A percentile compares a stretch with the other conserved stretches of the same genome.
These are phyloP conservation scores for Leucophora obtusa DNA, from an alignment of 2,888 invertebrate species.

Conservation along the genomic window DNA sequence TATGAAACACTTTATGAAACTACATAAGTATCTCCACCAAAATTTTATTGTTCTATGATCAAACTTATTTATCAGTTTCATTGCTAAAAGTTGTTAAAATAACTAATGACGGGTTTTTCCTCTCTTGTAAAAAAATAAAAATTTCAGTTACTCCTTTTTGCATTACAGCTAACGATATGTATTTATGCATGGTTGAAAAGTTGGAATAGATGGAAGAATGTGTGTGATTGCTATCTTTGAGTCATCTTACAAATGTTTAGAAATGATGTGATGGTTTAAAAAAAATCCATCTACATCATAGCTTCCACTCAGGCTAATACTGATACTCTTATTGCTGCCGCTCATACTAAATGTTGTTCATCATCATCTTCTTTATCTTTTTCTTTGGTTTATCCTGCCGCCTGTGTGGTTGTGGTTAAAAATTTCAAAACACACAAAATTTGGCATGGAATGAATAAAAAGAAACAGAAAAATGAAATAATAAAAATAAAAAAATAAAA, in stretches of 20 bases:
- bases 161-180: too few species aligned
- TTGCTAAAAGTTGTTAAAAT: too few species aligned
- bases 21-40: too few species aligned
- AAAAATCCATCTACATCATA: too few species aligned
- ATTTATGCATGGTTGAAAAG: background rate
- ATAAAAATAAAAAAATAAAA: background rate
- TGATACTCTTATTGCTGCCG: conserved; percentile 29
- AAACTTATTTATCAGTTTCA: too few species aligned
- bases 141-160: too few species aligned
- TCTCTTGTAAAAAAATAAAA: too few species aligned
- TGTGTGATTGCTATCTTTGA: conserved; percentile 38
- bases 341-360: background rate
- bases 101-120: too few species aligned
- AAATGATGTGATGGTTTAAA: conserved; percentile 37
- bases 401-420: conserved; percentile 45
- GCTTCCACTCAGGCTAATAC: conserved; percentile 35
- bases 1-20: too few species aligned
- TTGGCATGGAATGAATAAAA: conserved; percentile 11
- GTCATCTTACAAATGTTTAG: conserved; percentile 36
- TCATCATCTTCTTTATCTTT: background rate
- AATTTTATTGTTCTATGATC: too few species aligned
- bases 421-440: conserved; percentile 11
- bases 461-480: background rate
- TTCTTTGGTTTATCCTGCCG: conserved; percentile 18
- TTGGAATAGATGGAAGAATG: background rate